A percentile compares a stretch with the other conserved stretches of the same genome.
Evolutionary conservation across 2,113 vertebrate species (phyloP).

Genomic region (Prunella fulvescens): DNA sequence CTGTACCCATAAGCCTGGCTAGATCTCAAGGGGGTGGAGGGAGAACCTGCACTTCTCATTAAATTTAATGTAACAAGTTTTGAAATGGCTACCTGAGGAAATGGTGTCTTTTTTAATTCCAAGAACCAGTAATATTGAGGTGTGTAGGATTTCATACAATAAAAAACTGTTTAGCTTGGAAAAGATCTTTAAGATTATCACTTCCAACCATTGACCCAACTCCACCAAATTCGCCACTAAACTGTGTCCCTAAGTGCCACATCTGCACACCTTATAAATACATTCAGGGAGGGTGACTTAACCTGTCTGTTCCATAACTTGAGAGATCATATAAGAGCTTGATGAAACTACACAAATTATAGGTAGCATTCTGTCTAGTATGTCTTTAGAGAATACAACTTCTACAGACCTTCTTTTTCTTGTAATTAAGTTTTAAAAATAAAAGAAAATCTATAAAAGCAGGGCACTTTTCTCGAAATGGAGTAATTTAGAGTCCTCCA

Average conservation of each 20-base stretch:
- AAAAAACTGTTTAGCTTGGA: neutral
- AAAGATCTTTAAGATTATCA: neutral
- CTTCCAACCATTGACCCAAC: neutral
- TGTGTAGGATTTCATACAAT: neutral
- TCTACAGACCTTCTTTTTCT: neutral
- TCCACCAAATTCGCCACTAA: neutral
- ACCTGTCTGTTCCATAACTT: neutral
- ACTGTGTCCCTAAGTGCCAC: fast-evolving
- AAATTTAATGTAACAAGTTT: neutral
- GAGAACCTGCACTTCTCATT: neutral
- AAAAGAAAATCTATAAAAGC: neutral
- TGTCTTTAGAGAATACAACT: neutral
- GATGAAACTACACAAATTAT: neutral
- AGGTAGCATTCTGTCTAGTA: neutral
- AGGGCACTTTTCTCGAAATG: neutral
- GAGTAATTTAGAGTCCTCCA: neutral
- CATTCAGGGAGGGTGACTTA: neutral
- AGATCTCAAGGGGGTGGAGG: neutral
- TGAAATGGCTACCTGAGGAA: neutral
- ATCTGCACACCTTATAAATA: neutral
- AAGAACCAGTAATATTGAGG: neutral
- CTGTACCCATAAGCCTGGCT: neutral
- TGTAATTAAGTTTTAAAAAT: neutral
- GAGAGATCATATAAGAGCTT: neutral
- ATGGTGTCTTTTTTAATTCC: neutral